These are phyloP conservation scores for Leptinotarsa juncta DNA, from an alignment of 2,888 invertebrate genomes.

Conservation along the genomic window DNA sequence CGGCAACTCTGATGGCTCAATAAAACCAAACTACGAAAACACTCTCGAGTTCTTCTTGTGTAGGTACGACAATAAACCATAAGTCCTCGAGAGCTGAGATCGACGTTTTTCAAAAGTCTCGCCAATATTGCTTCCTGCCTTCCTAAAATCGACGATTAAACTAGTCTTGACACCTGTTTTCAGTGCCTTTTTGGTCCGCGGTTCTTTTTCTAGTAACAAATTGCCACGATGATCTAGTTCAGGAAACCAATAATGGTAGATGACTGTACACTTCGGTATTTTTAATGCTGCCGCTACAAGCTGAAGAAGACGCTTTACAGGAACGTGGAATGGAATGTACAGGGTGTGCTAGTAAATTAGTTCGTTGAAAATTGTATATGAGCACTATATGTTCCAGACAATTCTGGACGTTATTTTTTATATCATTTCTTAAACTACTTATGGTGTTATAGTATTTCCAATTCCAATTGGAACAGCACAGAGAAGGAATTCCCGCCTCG, in stretches of 20 bases:
- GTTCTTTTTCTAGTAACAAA: constrained; percentile 39
- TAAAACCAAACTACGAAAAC: constrained; percentile 12
- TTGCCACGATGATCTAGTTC: constrained; percentile 52
- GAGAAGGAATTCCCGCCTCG: too few species aligned
- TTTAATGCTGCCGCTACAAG: constrained; percentile 38
- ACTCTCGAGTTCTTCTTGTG: constrained; percentile 7
- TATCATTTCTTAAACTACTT: too few species aligned
- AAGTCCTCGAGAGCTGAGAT: background rate
- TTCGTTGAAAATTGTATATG: too few species aligned
- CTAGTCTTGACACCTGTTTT: constrained; percentile 38
- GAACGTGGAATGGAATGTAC: background rate
- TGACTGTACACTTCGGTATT: constrained; percentile 48
- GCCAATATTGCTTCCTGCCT: constrained; percentile 37
- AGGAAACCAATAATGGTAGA: constrained; percentile 47
- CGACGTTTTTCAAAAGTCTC: constrained; percentile 14
- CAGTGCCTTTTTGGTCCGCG: constrained; percentile 40
- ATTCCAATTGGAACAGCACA: too few species aligned
- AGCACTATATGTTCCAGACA: too few species aligned
- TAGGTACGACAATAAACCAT: constrained; percentile 11
- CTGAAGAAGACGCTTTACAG: constrained; percentile 4
- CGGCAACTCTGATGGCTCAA: background rate
- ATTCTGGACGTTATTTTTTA: too few species aligned
- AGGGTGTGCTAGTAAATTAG: background rate
- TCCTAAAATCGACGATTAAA: constrained; percentile 35
- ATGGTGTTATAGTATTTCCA: too few species aligned